Evolutionary conservation across 2,888 invertebrate species (phyloP), one percentile per base, ranked within the genome.

Genomic region (Chloroclysta siterata): DNA sequence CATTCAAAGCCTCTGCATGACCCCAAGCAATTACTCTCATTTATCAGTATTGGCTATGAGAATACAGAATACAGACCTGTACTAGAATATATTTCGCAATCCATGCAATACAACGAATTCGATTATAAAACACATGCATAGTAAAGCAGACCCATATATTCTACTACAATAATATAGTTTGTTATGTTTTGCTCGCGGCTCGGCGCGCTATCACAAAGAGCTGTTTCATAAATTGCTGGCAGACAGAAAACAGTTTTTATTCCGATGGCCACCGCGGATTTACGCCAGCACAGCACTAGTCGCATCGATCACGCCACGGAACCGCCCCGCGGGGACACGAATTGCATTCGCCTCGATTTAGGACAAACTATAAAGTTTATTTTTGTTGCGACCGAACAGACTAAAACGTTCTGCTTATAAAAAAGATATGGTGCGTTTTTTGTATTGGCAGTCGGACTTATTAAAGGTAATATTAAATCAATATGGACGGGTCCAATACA

Each of bases 181-280:
- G 36, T 51, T 36, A 46, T 54, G 47, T 52, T 52, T 47, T 42
- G 56, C 57, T 53, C 14, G 39, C 62, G 47, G 59, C 50, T 41
- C 42, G 60, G 68, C 69, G 68, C 69, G 67, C 73, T 73, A 77
- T 76, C 78, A 77, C 79, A 80, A 78, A 78, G 77, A 76, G 72
- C 71, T 54, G 77, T 80, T 80, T 80, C 76, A 82, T 83, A 83
- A 81, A 82, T 83, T 74, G 75, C 71, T 68, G 72, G 70, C 66
- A 71, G 70, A 73, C 70, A 73, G 69, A 73, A 73, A 76, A 74
- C 75, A 75, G 76, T 80, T 82, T 82, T 81, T 77, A 74, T 76
- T 71, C 68, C 66, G 57, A 70, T 65, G 71, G 72, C 66, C 70
- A 70, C 69, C 67, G 72, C 68, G 73, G 76, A 74, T 79, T 80